Base-by-base conservation (phyloP, 2,888 invertebrate species). In the Tortricodes alternella region DNA sequence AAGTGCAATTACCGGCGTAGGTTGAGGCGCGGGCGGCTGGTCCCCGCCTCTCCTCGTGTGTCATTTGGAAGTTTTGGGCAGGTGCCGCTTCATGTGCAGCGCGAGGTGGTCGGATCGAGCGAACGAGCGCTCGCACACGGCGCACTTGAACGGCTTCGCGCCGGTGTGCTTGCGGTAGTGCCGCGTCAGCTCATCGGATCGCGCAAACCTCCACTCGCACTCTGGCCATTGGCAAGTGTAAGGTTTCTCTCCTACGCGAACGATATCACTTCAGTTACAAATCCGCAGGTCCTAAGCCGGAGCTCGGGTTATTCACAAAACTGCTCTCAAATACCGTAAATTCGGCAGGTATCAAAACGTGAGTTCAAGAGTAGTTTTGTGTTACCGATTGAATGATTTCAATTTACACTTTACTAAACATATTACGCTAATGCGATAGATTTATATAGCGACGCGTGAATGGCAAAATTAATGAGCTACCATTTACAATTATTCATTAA, bases 211-310 rank as follows among this genome's bases (percentile, higher is more conserved):
- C 98, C 98, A 99, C 80, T 98, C 97, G 90, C 98, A 99, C 78
- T 98, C 98, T 43, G 97, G 97, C 98, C 98, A 98, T 80, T 97
- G 97, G 90, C 98, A 98, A 79, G 97, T 96, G 91, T 98, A 99
- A 65, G 98, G 98, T 89, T 99, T 99, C 88, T 99, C 98, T 70
- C 98, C 98, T 98, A 92, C 92, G 32, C 21, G 43, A 52, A 58
- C 24, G 35, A n/a, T 5, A 11, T 18, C 18, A 43, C 8, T 8
- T 18, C 16, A 39, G 34, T 15, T 7, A 34, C 15, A 13, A 13
- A n/a, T n/a, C n/a, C n/a, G n/a, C n/a, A n/a, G n/a, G n/a, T n/a
- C n/a, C n/a, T n/a, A n/a, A n/a, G n/a, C n/a, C n/a, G n/a, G n/a
- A n/a, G n/a, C n/a, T n/a, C n/a, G n/a, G n/a, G n/a, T n/a, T 15